Evolutionary conservation across 35 echinoderm and acorn worm species (phyloP), one percentile per base, ranked within the genome.

Genomic region (Lytechinus pictus): DNA sequence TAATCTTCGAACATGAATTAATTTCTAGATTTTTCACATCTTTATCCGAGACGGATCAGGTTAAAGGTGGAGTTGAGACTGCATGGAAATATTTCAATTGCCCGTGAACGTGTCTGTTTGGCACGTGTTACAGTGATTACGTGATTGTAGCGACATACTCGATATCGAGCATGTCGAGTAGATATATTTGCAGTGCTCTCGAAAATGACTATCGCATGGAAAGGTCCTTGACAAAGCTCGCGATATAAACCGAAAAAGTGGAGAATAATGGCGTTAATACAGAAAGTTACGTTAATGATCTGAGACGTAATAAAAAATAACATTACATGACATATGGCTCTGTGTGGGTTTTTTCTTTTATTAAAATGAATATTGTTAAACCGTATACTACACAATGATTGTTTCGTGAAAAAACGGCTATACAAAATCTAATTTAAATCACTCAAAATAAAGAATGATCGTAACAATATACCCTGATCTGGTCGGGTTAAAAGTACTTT

Each of bases 81-180:
- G 66, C 66, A 79, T 79, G 66, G 66, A 79, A 79, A 79, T 79
- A 79, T 79, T 79, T 79, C 66, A 79, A 79, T 79, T 79, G 66
- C 66, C n/a, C 21, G 66, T 79, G 66, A 79, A 79, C 66, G 8
- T 79, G 19, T 79, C 66, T 16, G 8, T 79, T 79, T 24, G 5
- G 14, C 66, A 79, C 66, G 66, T 79, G 66, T 79, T 79, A 16
- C 66, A 79, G 14, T 79, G 66, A 79, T 79, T 79, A 79, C 66
- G 66, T 79, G 66, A 79, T 79, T 79, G 66, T 24, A 24, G 21
- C n/a, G 66, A 79, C 66, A 24, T 79, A 79, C 19, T 79, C 21
- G 3, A 79, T 79, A 16, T 79, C 66, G 21, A 79, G 66, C 6
- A 79, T 79, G 19, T 79, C 66, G 21, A 79, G 66, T 19, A 24